Base-by-base conservation (phyloP, 2,888 invertebrate species). In the Meta bourneti region DNA sequence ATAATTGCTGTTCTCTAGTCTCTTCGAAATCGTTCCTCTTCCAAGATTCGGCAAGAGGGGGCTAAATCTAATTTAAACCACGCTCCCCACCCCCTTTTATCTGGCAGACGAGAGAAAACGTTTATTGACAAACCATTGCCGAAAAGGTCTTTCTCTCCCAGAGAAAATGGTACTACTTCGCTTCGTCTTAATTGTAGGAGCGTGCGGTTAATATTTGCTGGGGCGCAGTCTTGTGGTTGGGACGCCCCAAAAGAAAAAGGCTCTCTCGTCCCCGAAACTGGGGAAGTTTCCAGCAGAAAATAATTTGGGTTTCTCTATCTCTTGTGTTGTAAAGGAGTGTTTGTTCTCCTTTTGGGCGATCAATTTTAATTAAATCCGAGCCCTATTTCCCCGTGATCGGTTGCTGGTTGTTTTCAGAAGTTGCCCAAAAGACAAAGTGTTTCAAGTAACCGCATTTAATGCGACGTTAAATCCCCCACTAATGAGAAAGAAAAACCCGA, bases 351-450 rank as follows among this genome's bases (percentile, higher is more conserved):
- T 70, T 61, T 20, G 75, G 34, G 51, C 71, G 74, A 88, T 88
- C 87, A 88, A 80, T 88, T 88, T 88, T 88, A 88, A 88, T 88
- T 88, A 88, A 88, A 88, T 88, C 80, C 87, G 75, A 77, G 54
- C 52, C 51, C 79, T 20, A 80, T 74, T 34, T 34, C 13, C 52
- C 61, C 74, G 52, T 74, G 83, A 83, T 83, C 72, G 74, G 83
- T 52, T 70, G 19, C 34, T 52, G 74, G 52, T 83, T 85, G 85
- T 85, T 85, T 85, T 85, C 77, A 85, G 75, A 85, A 85, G 85
- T 85, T 85, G 77, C 85, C 20, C 49, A 9, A 77, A 75, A 61
- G 85, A 85, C 77, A 70, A 85, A 85, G 77, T 77, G 85, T 85
- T 75, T 85, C 48, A 69, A 77, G 85, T 69, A 77, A 85, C 85